A percentile compares a stretch with the other conserved stretches of the same genome.
Evolutionary conservation across 1,140 invertebrate genomes (phyloP).

Genomic region (Cryptotermes secundus): DNA sequence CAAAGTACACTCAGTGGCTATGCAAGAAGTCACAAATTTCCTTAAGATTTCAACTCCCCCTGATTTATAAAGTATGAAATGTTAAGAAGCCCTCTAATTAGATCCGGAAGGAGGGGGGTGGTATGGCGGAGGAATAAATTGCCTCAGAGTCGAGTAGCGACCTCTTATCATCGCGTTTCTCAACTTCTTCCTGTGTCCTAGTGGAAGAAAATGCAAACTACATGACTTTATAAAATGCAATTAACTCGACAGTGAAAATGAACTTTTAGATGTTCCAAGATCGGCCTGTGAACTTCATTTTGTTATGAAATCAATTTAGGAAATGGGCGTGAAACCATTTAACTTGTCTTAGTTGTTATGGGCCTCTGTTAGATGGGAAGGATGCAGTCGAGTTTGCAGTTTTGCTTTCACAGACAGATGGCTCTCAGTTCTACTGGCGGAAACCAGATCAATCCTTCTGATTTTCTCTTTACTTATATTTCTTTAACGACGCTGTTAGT

Average conservation of each 20-base stretch:
- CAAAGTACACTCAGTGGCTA: neutral
- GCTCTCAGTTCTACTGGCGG: too few relatives aligned
- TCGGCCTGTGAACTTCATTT: neutral
- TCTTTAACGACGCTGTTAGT: too few relatives aligned
- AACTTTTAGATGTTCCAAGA: neutral
- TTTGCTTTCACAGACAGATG: too few relatives aligned
- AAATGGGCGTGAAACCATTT: neutral
- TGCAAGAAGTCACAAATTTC: constrained; percentile 2
- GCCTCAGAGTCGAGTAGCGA: neutral
- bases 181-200: neutral
- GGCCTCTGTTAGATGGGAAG: too few relatives aligned
- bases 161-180: neutral
- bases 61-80: constrained; percentile 16
- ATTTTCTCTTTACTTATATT: too few relatives aligned
- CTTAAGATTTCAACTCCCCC: neutral
- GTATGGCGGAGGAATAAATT: neutral
- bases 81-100: constrained; percentile 13
- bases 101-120: neutral
- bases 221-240: constrained; percentile 6
- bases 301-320: neutral
- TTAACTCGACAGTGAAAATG: neutral
- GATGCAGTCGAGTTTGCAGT: too few relatives aligned
- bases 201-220: constrained; percentile 3
- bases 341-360: too few relatives aligned
- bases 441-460: too few relatives aligned